Base-by-base conservation (phyloP, 2,797 vertebrate species). In the Lithobates sylvaticus region DNA sequence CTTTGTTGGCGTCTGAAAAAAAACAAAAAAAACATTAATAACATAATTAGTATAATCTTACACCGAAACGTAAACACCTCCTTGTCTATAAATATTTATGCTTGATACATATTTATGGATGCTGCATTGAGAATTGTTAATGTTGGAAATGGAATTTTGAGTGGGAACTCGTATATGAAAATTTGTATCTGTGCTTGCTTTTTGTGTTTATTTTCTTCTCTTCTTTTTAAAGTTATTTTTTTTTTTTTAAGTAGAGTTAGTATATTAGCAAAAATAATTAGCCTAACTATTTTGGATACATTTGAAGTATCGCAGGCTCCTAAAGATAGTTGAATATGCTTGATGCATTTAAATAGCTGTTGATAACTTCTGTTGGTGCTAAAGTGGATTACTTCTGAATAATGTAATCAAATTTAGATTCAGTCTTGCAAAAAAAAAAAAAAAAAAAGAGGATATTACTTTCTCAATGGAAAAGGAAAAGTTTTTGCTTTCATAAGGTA, bases 331-430 rank as follows among this genome's bases (percentile, higher is more conserved):
- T 65, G 67, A 61, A 29, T 83, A 67, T 78, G 85, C 79, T 61
- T 86, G 80, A 86, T 86, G 85, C 85, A 86, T 86, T 86, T 86
- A 86, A 86, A 86, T 86, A 86, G 80, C 85, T 73, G 76, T 76
- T 86, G 74, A 78, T 86, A 82, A 77, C 67, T 82, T 82, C 74
- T 77, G 74, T 72, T 78, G 54, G 50, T 54, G 76, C 36, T 82
- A 86, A 86, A 86, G 82, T 86, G 74, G 79, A 86, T 82, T 82
- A 86, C 74, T 82, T 54, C 68, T 78, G 74, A 78, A 86, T 86
- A 86, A 86, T 86, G 80, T 83, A 82, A 86, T 86, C 80, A 83
- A 72, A 86, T 86, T 83, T 72, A 78, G 80, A 83, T 83, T 86
- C 68, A 86, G 82, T 71, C 80, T 86, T 78, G 80, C 72, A 78